phyloP scores from a whole-genome alignment of 2,888 invertebrate genomes.

The Tortrix viridana region DNA sequence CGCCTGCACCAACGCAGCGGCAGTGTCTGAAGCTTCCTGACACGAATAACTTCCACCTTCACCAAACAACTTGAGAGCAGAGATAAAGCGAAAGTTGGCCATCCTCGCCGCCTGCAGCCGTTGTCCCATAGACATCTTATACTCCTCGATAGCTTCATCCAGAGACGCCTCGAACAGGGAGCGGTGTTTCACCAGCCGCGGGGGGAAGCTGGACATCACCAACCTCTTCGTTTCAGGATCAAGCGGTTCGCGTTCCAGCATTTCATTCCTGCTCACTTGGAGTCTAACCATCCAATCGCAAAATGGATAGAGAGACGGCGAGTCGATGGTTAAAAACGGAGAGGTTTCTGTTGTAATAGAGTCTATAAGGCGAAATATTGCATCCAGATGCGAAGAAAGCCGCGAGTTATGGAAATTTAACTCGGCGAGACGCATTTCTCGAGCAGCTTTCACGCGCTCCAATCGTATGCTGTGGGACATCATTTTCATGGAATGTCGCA shows the following conservation, averaged over 20 bases:
- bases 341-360: constrained; percentile 55
- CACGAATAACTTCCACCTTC: constrained; percentile 66
- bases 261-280: constrained; percentile 50
- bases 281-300: constrained; percentile 56
- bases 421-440: constrained; percentile 58
- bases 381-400: constrained; percentile 63
- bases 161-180: constrained; percentile 62
- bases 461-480: constrained; percentile 63
- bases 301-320: constrained; percentile 62
- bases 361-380: constrained; percentile 57
- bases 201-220: constrained; percentile 66
- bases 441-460: constrained; percentile 62
- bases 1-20: constrained; percentile 52
- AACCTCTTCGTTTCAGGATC: constrained; percentile 58
- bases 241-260: constrained; percentile 47
- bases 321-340: constrained; percentile 54
- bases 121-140: constrained; percentile 53
- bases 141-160: constrained; percentile 48
- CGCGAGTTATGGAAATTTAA: constrained; percentile 61
- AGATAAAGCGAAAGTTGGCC: constrained; percentile 64
- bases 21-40: constrained; percentile 58
- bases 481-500: constrained; percentile 66
- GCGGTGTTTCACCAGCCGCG: constrained; percentile 60
- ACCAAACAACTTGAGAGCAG: constrained; percentile 57
- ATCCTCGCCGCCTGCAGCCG: constrained; percentile 67